Conservation (phyloP, 2,888 invertebrate genomes). For the Iselma pallidipennis region DNA sequence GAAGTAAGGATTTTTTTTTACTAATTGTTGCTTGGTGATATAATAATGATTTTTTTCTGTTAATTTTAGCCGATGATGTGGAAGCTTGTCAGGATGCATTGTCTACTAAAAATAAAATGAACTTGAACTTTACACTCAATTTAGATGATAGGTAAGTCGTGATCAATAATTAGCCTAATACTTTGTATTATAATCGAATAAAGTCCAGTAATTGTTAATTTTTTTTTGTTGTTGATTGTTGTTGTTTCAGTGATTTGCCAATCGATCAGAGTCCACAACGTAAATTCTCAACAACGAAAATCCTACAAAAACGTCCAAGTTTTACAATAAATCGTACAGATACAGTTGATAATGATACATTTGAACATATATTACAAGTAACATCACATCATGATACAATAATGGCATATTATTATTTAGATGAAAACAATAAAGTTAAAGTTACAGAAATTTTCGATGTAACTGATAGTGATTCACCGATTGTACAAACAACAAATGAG, state of each 20-base stretch:
- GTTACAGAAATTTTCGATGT: slow-evolving; percentile 90
- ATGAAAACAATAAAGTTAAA: slow-evolving; percentile 78
- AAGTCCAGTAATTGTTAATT: neutral
- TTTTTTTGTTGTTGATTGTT: slow-evolving; percentile 15
- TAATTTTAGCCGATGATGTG: slow-evolving; percentile 49
- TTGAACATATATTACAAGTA: slow-evolving; percentile 73
- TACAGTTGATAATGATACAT: slow-evolving; percentile 62
- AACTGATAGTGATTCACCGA: slow-evolving; percentile 72
- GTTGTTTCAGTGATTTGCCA: slow-evolving; percentile 48
- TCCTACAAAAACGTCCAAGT: slow-evolving; percentile 52
- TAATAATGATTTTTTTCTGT: slow-evolving; percentile 2
- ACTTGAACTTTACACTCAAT: slow-evolving; percentile 65
- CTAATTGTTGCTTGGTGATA: too few relatives aligned
- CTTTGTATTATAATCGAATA: neutral
- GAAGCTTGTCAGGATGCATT: slow-evolving; percentile 50
- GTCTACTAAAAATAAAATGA: slow-evolving; percentile 59
- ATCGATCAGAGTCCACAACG: slow-evolving; percentile 44
- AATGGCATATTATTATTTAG: slow-evolving; percentile 90
- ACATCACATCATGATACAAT: slow-evolving; percentile 86
- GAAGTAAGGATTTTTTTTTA: slow-evolving; percentile 52
- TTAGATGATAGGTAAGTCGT: slow-evolving; percentile 61
- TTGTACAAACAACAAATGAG: slow-evolving; percentile 65
- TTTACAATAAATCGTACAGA: slow-evolving; percentile 49
- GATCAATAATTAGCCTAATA: neutral
- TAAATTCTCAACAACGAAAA: slow-evolving; percentile 49